Evolutionary conservation across 1,140 invertebrate species (phyloP).

Genomic region (Lucilia sericata): DNA sequence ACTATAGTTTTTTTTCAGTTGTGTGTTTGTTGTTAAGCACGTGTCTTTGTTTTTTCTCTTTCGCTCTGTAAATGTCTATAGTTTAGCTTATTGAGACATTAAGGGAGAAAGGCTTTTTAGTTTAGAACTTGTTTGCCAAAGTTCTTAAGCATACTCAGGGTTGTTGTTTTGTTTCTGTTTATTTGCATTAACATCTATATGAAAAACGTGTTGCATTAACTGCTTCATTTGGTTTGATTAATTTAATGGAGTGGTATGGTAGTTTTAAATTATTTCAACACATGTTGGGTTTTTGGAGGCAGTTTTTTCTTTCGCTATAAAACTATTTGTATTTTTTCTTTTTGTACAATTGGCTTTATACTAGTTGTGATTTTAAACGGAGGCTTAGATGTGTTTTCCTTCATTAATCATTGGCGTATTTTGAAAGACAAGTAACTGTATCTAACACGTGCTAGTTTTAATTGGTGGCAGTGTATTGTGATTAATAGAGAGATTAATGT

Average conservation of each 20-base stretch:
- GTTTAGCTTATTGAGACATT: no score
- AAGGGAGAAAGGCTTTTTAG: background rate
- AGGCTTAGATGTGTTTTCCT: background rate
- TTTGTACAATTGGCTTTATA: no score
- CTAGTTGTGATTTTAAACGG: background rate
- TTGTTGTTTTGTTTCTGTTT: background rate
- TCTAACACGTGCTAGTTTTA: background rate
- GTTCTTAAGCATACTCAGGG: background rate
- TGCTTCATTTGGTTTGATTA: slow-evolving; percentile 38
- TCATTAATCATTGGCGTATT: background rate
- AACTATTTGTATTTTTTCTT: background rate
- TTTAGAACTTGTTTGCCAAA: slow-evolving; percentile 13
- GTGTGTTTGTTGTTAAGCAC: background rate
- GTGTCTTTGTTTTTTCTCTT: background rate
- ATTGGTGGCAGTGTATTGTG: background rate
- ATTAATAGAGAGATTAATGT: background rate
- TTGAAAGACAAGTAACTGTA: background rate
- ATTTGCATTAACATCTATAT: background rate
- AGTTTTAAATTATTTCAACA: background rate
- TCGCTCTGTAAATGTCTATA: background rate
- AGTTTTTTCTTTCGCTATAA: background rate
- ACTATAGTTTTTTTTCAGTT: background rate
- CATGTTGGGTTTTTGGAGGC: background rate
- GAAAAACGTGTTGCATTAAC: slow-evolving; percentile 19
- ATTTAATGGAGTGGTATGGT: slow-evolving; percentile 13